A percentile compares a stretch with the other conserved stretches of the same genome.
phyloP scores from a whole-genome alignment of 2,888 invertebrate species.

The Vanessa cardui region DNA sequence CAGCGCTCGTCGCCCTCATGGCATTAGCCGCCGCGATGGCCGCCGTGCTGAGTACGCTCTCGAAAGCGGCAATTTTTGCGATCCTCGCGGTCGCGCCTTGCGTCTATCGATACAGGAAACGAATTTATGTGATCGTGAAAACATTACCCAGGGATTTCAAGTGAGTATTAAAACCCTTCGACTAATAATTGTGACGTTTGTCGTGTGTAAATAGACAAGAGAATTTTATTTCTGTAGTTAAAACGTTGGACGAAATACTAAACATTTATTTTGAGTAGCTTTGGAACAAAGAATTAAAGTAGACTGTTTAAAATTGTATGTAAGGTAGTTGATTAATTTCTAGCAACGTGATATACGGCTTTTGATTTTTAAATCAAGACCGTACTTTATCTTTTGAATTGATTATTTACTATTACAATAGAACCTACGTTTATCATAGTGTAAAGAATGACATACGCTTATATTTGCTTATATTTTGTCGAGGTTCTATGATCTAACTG shows the following conservation, averaged over 20 bases:
- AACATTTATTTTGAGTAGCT: too few relatives aligned
- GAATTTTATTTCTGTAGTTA: not conserved
- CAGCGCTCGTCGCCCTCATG: conserved; percentile 79
- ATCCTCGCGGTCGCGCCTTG: conserved; percentile 79
- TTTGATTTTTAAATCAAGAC: too few relatives aligned
- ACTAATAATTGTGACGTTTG: not conserved
- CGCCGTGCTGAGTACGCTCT: conserved; percentile 83
- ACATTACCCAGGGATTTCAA: conserved; percentile 86
- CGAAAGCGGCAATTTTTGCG: conserved; percentile 89
- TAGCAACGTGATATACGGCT: too few relatives aligned
- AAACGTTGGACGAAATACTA: not conserved
- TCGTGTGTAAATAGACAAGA: not conserved
- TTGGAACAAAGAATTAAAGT: too few relatives aligned
- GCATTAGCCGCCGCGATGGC: conserved; percentile 81
- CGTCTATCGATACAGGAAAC: conserved; percentile 80
- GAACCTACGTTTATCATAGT: too few relatives aligned
- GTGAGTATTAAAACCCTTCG: conserved; percentile 75
- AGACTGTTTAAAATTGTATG: too few relatives aligned
- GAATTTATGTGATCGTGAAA: conserved; percentile 84
- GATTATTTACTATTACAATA: too few relatives aligned
- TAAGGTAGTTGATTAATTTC: too few relatives aligned
- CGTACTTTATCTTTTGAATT: too few relatives aligned
- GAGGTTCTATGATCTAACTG: too few relatives aligned
- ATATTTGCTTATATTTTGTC: too few relatives aligned
- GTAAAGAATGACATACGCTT: too few relatives aligned